phyloP scores from a whole-genome alignment of 2,888 invertebrate species.

The Mesodorylaimus sp. region DNA sequence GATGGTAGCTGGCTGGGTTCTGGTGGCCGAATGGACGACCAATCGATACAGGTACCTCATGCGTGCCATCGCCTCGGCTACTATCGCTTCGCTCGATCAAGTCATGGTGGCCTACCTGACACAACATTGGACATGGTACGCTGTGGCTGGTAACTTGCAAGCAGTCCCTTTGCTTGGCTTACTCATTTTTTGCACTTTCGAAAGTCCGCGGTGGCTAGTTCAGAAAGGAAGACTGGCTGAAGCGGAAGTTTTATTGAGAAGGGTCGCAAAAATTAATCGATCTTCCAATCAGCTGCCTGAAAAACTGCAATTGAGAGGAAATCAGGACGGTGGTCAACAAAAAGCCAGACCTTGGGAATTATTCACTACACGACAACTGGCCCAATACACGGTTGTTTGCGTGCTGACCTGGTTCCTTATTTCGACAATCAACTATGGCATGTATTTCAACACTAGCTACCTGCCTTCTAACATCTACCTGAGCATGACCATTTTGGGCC shows the following conservation, averaged over 20 bases:
- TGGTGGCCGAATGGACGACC: background rate
- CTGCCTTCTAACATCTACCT: background rate
- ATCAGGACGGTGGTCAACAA: background rate
- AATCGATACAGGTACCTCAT: background rate
- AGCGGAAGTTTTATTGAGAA: background rate
- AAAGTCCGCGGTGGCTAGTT: constrained; percentile 4
- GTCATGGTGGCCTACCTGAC: background rate
- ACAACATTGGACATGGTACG: background rate
- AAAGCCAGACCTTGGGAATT: background rate
- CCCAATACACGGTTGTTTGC: background rate
- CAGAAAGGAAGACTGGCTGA: constrained; percentile 1
- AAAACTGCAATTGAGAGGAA: background rate
- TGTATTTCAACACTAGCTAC: background rate
- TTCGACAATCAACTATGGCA: background rate
- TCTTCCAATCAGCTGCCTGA: background rate
- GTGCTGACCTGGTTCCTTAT: background rate
- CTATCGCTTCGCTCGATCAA: background rate
- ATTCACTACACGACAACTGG: background rate
- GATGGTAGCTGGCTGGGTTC: background rate
- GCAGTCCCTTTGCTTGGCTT: background rate
- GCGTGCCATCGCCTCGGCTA: background rate
- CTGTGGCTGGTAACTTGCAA: background rate
- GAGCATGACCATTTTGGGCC: background rate
- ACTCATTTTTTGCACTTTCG: background rate
- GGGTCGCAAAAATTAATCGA: background rate